Base-by-base conservation (phyloP, 2,888 invertebrate species). In the Congeria kusceri region DNA sequence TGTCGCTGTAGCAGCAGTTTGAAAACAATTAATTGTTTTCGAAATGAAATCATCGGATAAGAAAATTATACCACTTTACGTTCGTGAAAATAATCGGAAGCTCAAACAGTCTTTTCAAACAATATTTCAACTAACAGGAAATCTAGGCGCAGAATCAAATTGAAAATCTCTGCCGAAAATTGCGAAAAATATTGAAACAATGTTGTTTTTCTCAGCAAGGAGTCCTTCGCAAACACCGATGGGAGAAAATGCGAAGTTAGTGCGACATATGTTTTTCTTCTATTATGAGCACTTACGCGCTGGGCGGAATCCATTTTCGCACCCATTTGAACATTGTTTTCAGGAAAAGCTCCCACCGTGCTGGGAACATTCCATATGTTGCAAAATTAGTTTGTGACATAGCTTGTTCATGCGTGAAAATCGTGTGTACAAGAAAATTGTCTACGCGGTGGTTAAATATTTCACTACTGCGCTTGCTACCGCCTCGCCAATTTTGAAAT, bases 121-220 rank as follows among this genome's bases (percentile, higher is more conserved):
- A 65, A 72, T 58, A 28, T 25, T 28, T 7, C 25, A 27, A 39
- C 44, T 23, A 57, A 68, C 9, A 56, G 75, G 75, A 75, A 75
- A 64, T 75, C 57, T 58, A 68, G 58, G 64, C 57, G 68, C 56
- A 32, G 63, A 56, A 75, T 44, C 56, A 63, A 75, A 75, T 75
- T 68, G 57, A 56, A 68, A 29, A 59, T 56, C 47, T 39, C 56
- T 28, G 27, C 47, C 27, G 66, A 66, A 68, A 46, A 68, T 63
- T 57, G 39, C 25, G 46, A 64, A 56, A 63, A 75, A 27, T 9
- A 72, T 47, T 56, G 27, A 13, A 32, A 20, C 27, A 64, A 56
- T n/a, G 64, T 64, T 64, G 56, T 29, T 58, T 23, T 29, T 46
- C 71, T 64, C 64, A 58, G 27, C 27, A 32, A 9, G 71, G 56